phyloP scores from a whole-genome alignment of 1,140 invertebrate genomes.

The Druon quercuslanigerum region DNA sequence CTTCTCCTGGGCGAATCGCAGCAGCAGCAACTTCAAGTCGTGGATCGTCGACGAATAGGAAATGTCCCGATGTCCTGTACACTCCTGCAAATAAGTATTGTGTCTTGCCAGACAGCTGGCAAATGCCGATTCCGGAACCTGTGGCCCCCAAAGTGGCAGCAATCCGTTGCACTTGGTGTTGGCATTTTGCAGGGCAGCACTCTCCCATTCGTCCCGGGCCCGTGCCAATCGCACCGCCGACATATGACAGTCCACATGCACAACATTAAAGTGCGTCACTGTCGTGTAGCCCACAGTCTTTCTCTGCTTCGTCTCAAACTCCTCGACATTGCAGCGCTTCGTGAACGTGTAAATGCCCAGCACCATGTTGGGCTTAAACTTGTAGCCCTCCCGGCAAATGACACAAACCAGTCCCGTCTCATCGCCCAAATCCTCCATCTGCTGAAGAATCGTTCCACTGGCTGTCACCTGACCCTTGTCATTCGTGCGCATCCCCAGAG shows the following conservation, averaged over 20 bases:
- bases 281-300: conserved; percentile 93
- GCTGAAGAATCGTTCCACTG: conserved; percentile 91
- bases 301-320: conserved; percentile 90
- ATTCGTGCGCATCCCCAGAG: conserved; percentile 96
- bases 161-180: conserved; percentile 98
- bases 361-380: conserved; percentile 92
- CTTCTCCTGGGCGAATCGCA: conserved; percentile 94
- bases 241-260: conserved; percentile 98
- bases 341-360: conserved; percentile 98
- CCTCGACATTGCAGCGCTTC: conserved; percentile 95
- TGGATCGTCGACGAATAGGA: conserved; percentile 92
- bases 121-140: conserved; percentile 95
- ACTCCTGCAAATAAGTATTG: conserved; percentile 90
- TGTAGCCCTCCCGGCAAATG: conserved; percentile 98
- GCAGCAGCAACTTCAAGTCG: conserved; percentile 93
- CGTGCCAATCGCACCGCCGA: conserved; percentile 88
- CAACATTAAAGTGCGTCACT: conserved; percentile 98
- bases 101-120: conserved; percentile 94
- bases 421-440: conserved; percentile 96
- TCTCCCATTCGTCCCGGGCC: conserved; percentile 97
- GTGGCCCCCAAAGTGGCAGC: conserved; percentile 96
- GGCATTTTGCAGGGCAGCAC: conserved; percentile 96
- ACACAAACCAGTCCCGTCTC: conserved; percentile 97
- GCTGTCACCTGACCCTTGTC: conserved; percentile 95
- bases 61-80: conserved; percentile 91